Base-by-base conservation (phyloP, 2,797 vertebrate genomes). In the Lophotriccus pileatus region DNA sequence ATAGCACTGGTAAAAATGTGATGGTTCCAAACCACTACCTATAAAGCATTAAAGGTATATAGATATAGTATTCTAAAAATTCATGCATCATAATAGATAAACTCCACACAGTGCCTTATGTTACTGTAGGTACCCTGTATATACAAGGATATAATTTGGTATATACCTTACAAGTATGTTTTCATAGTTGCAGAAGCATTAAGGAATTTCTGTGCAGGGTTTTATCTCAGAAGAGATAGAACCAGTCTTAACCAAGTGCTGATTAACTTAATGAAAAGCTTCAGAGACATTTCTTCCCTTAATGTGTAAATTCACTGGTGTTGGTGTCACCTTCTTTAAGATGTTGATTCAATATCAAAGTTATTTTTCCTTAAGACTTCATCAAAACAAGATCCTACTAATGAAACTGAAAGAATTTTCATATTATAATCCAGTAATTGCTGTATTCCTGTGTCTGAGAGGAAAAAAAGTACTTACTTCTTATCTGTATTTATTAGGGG, bases 381-480 rank as follows among this genome's bases (percentile, higher is more conserved):
- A 79, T 28, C 37, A 56, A 79, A 58, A 64, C 25, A 87, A 43
- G 21, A 69, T 55, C 34, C n/a, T 72, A n/a, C 15, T 34, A 78
- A 56, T 4, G 15, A 53, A 89, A 76, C 12, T 7, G 7, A 23
- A 86, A 30, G 11, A 63, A 64, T 21, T 66, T 84, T 67, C 25
- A 4, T 12, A 27, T 19, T 52, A 28, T 30, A 53, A 52, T 23
- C 22, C 74, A 76, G 10, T 16, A 59, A 44, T 4, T 70, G 9
- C 3, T 64, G 9, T n/a, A 56, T 25, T 63, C 16, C 24, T 85
- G 8, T 3, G 9, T 2, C 12, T 1, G 43, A 12, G 5, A 19
- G 22, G 5, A 19, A 22, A 22, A 28, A 28, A 39, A 39, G 21
- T 86, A 97, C 95, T 97, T 94, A 96, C 97, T 68, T 94, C 52